These are phyloP conservation scores for Mylabris sibirica DNA, from an alignment of 2,888 invertebrate species.

Conservation along the genomic window DNA sequence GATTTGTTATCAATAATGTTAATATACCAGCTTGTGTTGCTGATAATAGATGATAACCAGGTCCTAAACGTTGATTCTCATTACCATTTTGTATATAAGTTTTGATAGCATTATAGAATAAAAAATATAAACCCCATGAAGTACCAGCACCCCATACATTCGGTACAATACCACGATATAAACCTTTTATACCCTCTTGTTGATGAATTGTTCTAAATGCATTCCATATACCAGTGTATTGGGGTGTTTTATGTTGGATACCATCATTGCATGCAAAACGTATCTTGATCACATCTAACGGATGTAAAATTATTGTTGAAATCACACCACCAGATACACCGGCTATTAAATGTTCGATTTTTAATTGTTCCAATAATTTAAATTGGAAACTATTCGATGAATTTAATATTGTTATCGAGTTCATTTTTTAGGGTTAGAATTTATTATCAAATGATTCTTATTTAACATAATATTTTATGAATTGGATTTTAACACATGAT, in stretches of 20 bases:
- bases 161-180: constrained; percentile 97
- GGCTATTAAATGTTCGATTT: constrained; percentile 93
- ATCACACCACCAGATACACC: constrained; percentile 95
- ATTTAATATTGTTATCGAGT: constrained; percentile 12
- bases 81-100: constrained; percentile 88
- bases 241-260: constrained; percentile 75
- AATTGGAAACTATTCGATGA: not conserved
- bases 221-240: constrained; percentile 83
- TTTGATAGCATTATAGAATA: constrained; percentile 94
- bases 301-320: constrained; percentile 92
- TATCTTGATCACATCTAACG: constrained; percentile 97
- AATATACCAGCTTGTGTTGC: constrained; percentile 90
- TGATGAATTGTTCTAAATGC: constrained; percentile 85
- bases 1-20: constrained; percentile 93
- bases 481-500: too few species aligned
- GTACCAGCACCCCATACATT: constrained; percentile 96
- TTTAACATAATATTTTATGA: not conserved
- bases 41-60: constrained; percentile 85
- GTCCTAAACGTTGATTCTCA: constrained; percentile 78
- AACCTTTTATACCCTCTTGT: constrained; percentile 84
- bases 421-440: constrained; percentile 26
- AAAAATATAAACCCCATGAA: constrained; percentile 98
- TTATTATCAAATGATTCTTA: not conserved
- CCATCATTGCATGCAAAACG: constrained; percentile 99
- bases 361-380: constrained; percentile 68